Evolutionary conservation across 1,140 invertebrate species (phyloP).

Genomic region (Macrobrachium rosenbergii): DNA sequence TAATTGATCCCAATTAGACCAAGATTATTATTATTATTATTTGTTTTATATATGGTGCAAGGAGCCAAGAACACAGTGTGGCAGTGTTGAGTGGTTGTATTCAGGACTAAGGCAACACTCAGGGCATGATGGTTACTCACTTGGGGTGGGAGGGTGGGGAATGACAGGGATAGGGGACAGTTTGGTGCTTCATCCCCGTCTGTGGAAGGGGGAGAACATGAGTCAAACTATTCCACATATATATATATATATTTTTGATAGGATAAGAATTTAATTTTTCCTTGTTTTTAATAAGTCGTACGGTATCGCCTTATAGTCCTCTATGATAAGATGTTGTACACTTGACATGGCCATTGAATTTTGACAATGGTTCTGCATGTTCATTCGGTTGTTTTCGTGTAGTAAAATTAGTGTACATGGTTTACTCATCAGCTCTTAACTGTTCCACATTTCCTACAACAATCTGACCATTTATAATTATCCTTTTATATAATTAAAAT

Average conservation of each 20-base stretch:
- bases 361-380: no score
- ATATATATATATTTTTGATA: no score
- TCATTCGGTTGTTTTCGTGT: no score
- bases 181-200: conserved; percentile 32
- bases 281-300: no score
- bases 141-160: no score
- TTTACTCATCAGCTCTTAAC: neutral
- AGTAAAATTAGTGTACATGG: no score
- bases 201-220: conserved; percentile 26
- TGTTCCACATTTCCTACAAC: conserved; percentile 6
- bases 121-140: no score
- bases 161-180: neutral
- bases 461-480: neutral
- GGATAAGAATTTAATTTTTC: no score
- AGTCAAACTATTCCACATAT: no score
- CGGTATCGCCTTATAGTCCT: no score
- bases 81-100: conserved; percentile 38
- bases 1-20: conserved; percentile 38
- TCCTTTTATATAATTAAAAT: conserved; percentile 2
- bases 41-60: conserved; percentile 52
- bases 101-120: conserved; percentile 22
- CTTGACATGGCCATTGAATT: no score
- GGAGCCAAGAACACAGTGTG: conserved; percentile 51
- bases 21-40: conserved; percentile 37
- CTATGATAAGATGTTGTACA: no score